Percentiles rank a stretch among this genome's conserved stretches.
Evolutionary conservation across 2,888 invertebrate species (phyloP).

Genomic region (Drosophila quinaria): DNA sequence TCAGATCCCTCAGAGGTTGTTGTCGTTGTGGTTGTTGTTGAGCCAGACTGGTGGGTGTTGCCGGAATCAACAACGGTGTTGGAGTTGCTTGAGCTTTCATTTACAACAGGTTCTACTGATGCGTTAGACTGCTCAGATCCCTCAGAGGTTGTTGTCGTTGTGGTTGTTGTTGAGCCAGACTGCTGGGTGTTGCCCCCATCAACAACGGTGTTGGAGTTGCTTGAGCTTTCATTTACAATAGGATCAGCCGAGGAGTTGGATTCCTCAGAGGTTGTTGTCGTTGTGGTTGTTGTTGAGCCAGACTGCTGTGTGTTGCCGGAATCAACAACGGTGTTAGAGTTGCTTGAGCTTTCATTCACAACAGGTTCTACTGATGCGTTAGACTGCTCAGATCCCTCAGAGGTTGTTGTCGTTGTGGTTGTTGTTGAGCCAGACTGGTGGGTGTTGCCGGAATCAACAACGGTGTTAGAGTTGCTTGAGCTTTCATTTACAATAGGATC

Average conservation of each 20-base stretch:
- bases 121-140: not conserved
- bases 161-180: conserved; percentile 8
- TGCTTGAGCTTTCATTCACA: not conserved
- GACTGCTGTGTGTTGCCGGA: conserved; percentile 13
- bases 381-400: conserved; percentile 1
- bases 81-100: not conserved
- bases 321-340: not conserved
- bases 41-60: conserved; percentile 10
- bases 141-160: conserved; percentile 11
- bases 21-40: conserved; percentile 9
- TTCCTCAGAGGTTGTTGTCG: conserved; percentile 13
- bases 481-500: not conserved
- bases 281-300: conserved; percentile 12
- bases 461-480: conserved; percentile 4
- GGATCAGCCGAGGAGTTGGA: not conserved
- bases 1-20: conserved; percentile 3
- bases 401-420: conserved; percentile 17
- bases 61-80: not conserved
- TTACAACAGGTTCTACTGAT: not conserved
- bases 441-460: conserved; percentile 6
- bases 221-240: not conserved
- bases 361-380: not conserved
- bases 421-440: conserved; percentile 11
- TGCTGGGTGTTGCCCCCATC: conserved; percentile 4
- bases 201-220: conserved; percentile 2